Base-by-base conservation (phyloP, 2,888 invertebrate species). In the Therioaphis trifolii region DNA sequence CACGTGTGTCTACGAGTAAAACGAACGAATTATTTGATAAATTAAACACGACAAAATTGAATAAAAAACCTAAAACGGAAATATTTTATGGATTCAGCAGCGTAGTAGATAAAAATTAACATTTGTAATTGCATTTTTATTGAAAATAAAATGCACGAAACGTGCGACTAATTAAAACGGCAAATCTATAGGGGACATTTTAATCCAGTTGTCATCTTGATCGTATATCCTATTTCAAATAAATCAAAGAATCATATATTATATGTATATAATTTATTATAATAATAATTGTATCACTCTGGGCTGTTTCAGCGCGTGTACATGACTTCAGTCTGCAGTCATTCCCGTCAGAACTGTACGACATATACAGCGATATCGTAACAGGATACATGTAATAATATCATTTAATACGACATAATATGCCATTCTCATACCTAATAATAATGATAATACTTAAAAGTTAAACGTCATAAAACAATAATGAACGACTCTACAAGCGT, bases 171-270 rank as follows among this genome's bases (percentile, higher is more conserved):
- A 49, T 49, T 49, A 58, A 12, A 68, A 69, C 24, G 14, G 43
- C 43, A 66, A 68, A 21, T 68, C 21, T 69, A 69, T 43, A 11
- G 24, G n/a, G 9, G 43, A n/a, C 43, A 69, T 69, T 69, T 43
- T 43, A 69, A 69, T 15, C 24, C 40, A 14, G 43, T 35, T 12
- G 4, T 46, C 40, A 12, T 55, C 21, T 55, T 4, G 4, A 12
- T 52, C 18, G 4, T n/a, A 18, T n/a, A 18, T 52, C 52, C 15
- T 52, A n/a, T n/a, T n/a, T n/a, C n/a, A n/a, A n/a, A n/a, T n/a
- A n/a, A n/a, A n/a, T n/a, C n/a, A n/a, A n/a, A n/a, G n/a, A n/a
- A n/a, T n/a, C n/a, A n/a, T n/a, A n/a, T n/a, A n/a, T n/a, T n/a
- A n/a, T n/a, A n/a, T n/a, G n/a, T n/a, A n/a, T n/a, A n/a, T n/a